phyloP scores from a whole-genome alignment of 2,888 invertebrate genomes.

The Lepeophtheirus nordmannii region DNA sequence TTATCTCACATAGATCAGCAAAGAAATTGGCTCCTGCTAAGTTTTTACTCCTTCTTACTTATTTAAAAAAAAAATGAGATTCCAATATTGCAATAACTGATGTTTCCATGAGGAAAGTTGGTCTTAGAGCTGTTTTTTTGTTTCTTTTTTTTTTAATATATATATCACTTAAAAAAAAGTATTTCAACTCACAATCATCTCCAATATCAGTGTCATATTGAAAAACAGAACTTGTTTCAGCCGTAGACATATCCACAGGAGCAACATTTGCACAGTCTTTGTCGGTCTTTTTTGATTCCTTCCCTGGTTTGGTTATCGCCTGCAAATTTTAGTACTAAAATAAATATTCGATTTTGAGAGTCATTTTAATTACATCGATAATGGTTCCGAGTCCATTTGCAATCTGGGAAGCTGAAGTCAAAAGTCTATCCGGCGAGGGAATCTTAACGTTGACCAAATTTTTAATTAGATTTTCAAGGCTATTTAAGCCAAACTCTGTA shows the following conservation, averaged over 20 bases:
- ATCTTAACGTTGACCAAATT: neutral
- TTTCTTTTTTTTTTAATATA: no score
- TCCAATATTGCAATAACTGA: no score
- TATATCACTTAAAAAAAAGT: no score
- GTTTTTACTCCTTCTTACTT: no score
- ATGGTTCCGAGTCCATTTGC: neutral
- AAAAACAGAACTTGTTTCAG: neutral
- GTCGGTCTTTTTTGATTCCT: neutral
- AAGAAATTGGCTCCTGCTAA: no score
- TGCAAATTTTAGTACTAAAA: no score
- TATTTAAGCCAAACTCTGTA: neutral
- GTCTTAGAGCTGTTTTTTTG: no score
- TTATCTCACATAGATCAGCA: no score
- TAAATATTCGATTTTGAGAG: no score
- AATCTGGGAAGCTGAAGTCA: neutral
- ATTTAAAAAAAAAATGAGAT: no score
- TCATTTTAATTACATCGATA: neutral
- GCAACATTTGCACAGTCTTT: neutral
- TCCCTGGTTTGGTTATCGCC: no score
- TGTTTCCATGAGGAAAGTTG: no score
- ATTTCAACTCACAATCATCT: neutral
- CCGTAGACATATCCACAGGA: slow-evolving; percentile 10
- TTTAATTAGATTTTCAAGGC: neutral
- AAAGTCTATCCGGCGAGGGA: neutral
- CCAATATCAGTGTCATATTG: slow-evolving; percentile 23